A percentile compares a stretch with the other conserved stretches of the same genome.
phyloP scores from a whole-genome alignment of 2,113 vertebrate species.

The Dipodomys spectabilis region DNA sequence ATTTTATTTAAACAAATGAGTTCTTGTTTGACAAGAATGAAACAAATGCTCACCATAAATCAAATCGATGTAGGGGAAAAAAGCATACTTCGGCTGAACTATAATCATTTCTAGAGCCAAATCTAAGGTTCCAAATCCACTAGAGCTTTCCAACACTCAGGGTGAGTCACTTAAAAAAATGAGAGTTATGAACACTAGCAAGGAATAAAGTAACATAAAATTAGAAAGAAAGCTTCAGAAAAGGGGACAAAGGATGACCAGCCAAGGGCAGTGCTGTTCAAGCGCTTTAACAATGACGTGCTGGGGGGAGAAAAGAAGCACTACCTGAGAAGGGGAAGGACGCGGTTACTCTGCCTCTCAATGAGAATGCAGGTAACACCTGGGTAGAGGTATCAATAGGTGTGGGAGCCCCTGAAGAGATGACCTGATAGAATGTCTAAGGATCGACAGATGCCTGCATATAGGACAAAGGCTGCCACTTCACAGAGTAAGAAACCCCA shows the following conservation, averaged over 20 bases:
- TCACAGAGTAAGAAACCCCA: neutral
- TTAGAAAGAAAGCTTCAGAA: neutral
- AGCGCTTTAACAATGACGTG: neutral
- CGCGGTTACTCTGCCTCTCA: neutral
- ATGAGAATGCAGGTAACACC: neutral
- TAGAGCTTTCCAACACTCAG: neutral
- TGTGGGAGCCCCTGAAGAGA: neutral
- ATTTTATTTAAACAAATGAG: conserved; percentile 68
- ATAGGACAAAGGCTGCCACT: neutral
- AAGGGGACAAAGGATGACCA: neutral
- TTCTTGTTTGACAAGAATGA: conserved; percentile 65
- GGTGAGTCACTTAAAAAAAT: conserved; percentile 54
- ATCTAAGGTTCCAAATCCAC: neutral
- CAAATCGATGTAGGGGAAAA: conserved; percentile 8
- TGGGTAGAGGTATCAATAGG: neutral
- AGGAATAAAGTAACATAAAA: neutral
- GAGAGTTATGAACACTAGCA: neutral
- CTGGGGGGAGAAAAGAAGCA: neutral
- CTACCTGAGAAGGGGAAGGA: neutral
- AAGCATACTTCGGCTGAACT: neutral
- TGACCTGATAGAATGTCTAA: rapidly evolving
- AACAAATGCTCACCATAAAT: conserved; percentile 69
- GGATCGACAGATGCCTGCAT: neutral
- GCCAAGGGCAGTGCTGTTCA: neutral
- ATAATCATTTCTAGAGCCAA: conserved; percentile 20